phyloP scores from a whole-genome alignment of 2,113 vertebrate genomes.

The Trachemys scripta region DNA sequence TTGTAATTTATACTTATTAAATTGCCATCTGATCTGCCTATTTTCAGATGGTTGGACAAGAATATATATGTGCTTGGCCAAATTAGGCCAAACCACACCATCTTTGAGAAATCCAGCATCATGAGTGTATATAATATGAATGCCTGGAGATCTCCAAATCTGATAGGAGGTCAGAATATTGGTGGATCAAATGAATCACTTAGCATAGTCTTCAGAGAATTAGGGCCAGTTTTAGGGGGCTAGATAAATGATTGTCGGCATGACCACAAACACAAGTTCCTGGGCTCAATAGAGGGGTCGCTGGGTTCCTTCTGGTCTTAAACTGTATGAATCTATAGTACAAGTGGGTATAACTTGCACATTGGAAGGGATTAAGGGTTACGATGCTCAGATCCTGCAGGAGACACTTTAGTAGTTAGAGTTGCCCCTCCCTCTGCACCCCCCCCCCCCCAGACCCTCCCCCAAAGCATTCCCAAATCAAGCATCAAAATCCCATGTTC shows the following conservation, averaged over 20 bases:
- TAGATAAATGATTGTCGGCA: background rate
- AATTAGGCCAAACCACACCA: background rate
- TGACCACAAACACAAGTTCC: background rate
- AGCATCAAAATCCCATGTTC: background rate
- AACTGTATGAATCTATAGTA: background rate
- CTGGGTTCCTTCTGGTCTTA: background rate
- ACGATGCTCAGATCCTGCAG: fast-evolving
- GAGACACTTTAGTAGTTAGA: background rate
- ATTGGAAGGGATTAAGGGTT: background rate
- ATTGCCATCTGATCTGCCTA: slow-evolving; percentile 64
- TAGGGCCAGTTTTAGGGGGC: background rate
- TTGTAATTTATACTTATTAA: slow-evolving; percentile 70
- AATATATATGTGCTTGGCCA: background rate
- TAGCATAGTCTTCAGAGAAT: background rate
- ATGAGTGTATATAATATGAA: background rate
- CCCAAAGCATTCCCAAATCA: background rate
- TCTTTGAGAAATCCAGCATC: background rate
- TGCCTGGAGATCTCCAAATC: background rate
- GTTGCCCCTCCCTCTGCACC: background rate
- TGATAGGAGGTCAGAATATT: background rate
- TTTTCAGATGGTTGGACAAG: slow-evolving; percentile 37
- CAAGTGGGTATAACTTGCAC: fast-evolving
- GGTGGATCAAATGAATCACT: background rate
- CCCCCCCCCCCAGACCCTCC: fast-evolving
- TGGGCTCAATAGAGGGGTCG: background rate